These are phyloP conservation scores for Tragulus kanchil DNA, from an alignment of 2,113 vertebrate species.

Conservation along the genomic window DNA sequence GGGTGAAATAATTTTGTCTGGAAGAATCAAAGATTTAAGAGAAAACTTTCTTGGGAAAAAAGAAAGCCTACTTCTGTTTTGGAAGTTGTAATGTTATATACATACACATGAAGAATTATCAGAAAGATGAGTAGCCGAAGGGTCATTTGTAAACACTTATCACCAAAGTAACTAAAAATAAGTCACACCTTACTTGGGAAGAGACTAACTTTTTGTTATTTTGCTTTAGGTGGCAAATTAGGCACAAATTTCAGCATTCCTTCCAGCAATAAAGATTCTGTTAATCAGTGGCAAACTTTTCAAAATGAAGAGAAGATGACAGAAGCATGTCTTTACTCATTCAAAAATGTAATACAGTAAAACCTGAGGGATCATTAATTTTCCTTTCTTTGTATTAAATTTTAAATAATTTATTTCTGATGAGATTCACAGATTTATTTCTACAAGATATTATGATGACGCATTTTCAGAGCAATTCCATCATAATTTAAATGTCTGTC, in stretches of 20 bases:
- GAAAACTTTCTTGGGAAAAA: conserved; percentile 67
- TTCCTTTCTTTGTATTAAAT: conserved; percentile 61
- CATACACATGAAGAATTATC: conserved; percentile 70
- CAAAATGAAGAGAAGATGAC: conserved; percentile 71
- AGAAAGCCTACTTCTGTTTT: conserved; percentile 62
- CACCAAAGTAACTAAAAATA: conserved; percentile 71
- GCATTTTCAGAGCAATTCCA: conserved; percentile 58
- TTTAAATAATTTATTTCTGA: conserved; percentile 71
- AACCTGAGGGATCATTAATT: not conserved
- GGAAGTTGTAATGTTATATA: conserved; percentile 53
- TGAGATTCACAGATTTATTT: conserved; percentile 65
- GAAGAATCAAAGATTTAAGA: conserved; percentile 72
- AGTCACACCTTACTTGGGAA: conserved; percentile 63
- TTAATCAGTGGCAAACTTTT: conserved; percentile 75
- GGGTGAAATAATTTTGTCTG: conserved; percentile 64
- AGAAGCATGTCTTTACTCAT: conserved; percentile 49
- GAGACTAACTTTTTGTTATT: not conserved
- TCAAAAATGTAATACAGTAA: not conserved
- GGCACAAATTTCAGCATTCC: conserved; percentile 56
- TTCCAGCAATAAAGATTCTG: conserved; percentile 59
- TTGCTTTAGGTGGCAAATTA: conserved; percentile 77
- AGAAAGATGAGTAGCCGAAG: conserved; percentile 57
- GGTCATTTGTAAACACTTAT: conserved; percentile 49
- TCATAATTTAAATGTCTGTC: conserved; percentile 67
- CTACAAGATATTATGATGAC: conserved; percentile 62